These are phyloP conservation scores for Silurus aristotelis DNA, from an alignment of 2,797 vertebrate species.

Conservation along the genomic window DNA sequence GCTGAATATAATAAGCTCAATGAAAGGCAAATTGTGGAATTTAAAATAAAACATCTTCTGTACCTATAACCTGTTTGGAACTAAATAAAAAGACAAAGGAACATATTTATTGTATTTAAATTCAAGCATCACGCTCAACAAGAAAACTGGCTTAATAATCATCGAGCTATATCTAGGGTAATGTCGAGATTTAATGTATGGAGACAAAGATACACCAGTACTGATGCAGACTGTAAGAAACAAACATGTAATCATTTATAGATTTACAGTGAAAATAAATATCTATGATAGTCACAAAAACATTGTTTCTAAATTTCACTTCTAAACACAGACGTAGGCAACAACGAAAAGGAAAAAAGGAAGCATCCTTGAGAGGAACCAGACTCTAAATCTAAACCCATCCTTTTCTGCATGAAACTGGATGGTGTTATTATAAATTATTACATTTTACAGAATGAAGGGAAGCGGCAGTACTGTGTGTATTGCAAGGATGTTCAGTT, in stretches of 20 bases:
- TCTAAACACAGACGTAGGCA: background rate
- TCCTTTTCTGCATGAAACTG: background rate
- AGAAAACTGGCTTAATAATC: background rate
- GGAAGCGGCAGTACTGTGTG: background rate
- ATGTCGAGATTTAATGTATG: background rate
- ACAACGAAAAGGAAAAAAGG: background rate
- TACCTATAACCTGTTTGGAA: background rate
- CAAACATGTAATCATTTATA: background rate
- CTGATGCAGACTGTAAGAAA: background rate
- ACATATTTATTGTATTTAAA: background rate
- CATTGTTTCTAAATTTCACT: background rate
- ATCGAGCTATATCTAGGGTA: background rate
- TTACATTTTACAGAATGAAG: background rate
- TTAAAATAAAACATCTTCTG: background rate
- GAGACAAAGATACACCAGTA: background rate
- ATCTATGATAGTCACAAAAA: background rate
- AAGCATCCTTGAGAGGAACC: background rate
- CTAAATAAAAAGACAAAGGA: background rate
- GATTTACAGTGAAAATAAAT: background rate
- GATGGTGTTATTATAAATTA: background rate
- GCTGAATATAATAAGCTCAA: slow-evolving; percentile 27
- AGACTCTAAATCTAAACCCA: background rate
- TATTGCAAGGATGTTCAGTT: background rate
- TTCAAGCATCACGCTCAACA: background rate
- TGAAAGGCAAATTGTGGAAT: slow-evolving; percentile 31